Conservation (phyloP, 2,797 vertebrate genomes). For the Clarias fuscus region DNA sequence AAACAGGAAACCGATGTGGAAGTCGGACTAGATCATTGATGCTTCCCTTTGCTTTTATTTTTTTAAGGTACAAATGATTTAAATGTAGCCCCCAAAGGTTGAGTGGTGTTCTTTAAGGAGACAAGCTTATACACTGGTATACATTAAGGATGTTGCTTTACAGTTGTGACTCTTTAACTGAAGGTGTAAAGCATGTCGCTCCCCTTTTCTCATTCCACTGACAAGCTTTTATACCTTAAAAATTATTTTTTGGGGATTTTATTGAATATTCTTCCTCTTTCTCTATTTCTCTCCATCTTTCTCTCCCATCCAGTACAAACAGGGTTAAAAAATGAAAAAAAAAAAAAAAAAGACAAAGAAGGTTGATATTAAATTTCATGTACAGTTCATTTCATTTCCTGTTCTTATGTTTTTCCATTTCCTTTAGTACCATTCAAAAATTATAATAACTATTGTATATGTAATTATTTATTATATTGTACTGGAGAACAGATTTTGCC, state of each 20-base stretch:
- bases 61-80: neutral
- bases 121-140: neutral
- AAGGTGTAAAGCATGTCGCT: neutral
- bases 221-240: neutral
- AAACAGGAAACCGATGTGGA: neutral
- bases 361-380: constrained; percentile 49
- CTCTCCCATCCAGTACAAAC: constrained; percentile 48
- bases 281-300: neutral
- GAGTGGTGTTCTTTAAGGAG: neutral
- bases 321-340: constrained; percentile 28
- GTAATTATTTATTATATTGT: constrained; percentile 19
- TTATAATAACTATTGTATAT: neutral
- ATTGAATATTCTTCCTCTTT: neutral
- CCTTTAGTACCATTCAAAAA: constrained; percentile 28
- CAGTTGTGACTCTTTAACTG: neutral
- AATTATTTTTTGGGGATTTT: neutral
- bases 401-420: constrained; percentile 39
- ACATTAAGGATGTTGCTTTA: neutral
- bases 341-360: neutral
- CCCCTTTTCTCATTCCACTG: too few species aligned
- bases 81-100: neutral
- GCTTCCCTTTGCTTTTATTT: neutral
- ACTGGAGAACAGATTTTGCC: neutral
- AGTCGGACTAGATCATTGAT: neutral
- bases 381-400: constrained; percentile 44